A percentile compares a stretch with the other conserved stretches of the same genome.
These are phyloP conservation scores for Neoascia interrupta DNA, from an alignment of 2,888 invertebrate genomes.

Conservation along the genomic window DNA sequence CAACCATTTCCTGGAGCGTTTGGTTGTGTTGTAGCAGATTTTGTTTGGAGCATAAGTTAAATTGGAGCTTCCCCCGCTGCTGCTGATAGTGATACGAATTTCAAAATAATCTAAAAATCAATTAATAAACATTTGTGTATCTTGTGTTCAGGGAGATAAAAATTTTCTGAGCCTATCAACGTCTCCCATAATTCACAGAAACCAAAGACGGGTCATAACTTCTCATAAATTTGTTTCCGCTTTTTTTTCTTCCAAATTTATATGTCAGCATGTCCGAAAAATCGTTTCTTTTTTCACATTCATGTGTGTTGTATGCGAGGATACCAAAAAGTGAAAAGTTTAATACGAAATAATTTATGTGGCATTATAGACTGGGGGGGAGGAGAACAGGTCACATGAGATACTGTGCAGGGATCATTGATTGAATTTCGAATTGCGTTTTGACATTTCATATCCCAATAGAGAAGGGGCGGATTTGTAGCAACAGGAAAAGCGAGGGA, in stretches of 20 bases:
- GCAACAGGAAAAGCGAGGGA: neutral
- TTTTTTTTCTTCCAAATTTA: constrained; percentile 35
- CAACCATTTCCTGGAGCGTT: no score
- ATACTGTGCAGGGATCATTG: constrained; percentile 26
- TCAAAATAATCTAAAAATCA: constrained; percentile 36
- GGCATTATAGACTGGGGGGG: constrained; percentile 12
- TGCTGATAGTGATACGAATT: constrained; percentile 21
- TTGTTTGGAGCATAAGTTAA: constrained; percentile 51
- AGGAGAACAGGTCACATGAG: constrained; percentile 4
- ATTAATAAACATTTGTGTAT: constrained; percentile 45
- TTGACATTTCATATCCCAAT: constrained; percentile 49
- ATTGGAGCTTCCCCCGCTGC: constrained; percentile 28
- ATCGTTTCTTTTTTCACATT: constrained; percentile 5
- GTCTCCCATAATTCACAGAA: constrained; percentile 57
- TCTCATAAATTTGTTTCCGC: constrained; percentile 63
- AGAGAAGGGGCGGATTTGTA: neutral
- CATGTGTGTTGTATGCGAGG: constrained; percentile 5
- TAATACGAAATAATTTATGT: constrained; percentile 58
- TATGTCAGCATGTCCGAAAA: constrained; percentile 62
- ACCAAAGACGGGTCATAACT: constrained; percentile 62
- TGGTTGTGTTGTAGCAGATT: constrained; percentile 20
- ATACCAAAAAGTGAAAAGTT: constrained; percentile 33
- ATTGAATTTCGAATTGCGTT: constrained; percentile 57
- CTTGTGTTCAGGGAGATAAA: constrained; percentile 34
- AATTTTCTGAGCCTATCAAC: constrained; percentile 56